Conservation (phyloP, 2,888 invertebrate genomes). For the Megalurothrips usitatus region DNA sequence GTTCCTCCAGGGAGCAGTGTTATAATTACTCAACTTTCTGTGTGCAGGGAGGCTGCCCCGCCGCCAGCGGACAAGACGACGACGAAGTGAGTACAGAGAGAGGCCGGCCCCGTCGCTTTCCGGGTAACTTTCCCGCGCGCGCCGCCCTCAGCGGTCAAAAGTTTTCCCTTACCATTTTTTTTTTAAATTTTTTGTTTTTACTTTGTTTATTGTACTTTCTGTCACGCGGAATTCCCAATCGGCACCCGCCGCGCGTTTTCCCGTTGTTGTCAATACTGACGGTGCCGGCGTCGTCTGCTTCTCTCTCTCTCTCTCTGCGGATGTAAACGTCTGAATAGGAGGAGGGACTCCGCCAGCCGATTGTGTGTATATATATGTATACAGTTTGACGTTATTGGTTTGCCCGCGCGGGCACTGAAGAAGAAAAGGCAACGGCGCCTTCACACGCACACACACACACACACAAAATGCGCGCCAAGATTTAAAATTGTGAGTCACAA, state of each 20-base stretch:
- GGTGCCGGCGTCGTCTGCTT: too few species aligned
- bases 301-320: too few species aligned
- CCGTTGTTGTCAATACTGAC: not conserved
- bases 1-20: not conserved
- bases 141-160: not conserved
- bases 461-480: too few species aligned
- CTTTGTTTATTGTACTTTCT: not conserved
- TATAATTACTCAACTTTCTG: constrained; percentile 21
- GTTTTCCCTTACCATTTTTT: not conserved
- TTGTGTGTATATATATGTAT: too few species aligned
- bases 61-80: not conserved
- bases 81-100: not conserved
- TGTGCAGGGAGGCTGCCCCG: not conserved
- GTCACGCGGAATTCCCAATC: not conserved
- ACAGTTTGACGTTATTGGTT: too few species aligned
- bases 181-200: not conserved
- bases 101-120: too few species aligned
- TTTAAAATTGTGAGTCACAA: too few species aligned
- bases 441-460: too few species aligned
- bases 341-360: too few species aligned
- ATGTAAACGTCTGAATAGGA: too few species aligned
- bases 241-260: not conserved
- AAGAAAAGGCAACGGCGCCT: too few species aligned
- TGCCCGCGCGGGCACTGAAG: too few species aligned
- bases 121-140: not conserved